Evolutionary conservation across 1,140 invertebrate genomes (phyloP).

Genomic region (Colletes gigas): DNA sequence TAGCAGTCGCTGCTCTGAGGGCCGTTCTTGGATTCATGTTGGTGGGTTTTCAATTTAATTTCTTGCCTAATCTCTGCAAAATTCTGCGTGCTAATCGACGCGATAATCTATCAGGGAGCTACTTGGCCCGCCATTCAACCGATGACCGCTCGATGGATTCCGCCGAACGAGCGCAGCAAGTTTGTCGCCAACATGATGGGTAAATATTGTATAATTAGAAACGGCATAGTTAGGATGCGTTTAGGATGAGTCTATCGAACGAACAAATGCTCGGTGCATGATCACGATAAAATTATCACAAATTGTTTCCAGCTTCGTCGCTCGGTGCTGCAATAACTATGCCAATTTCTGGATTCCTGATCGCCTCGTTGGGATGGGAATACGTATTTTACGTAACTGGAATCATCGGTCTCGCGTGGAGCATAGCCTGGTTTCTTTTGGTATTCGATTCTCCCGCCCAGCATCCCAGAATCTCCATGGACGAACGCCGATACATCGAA

Average conservation of each 20-base stretch:
- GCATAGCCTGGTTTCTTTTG: constrained; percentile 90
- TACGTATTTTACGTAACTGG: constrained; percentile 93
- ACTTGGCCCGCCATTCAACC: constrained; percentile 96
- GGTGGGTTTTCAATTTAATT: constrained; percentile 66
- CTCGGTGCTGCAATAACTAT: constrained; percentile 92
- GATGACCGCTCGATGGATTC: constrained; percentile 94
- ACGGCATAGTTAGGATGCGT: no score
- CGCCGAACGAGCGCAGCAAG: constrained; percentile 93
- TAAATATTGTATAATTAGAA: constrained; percentile 69
- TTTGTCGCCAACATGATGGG: constrained; percentile 94
- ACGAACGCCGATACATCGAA: constrained; percentile 91
- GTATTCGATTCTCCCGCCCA: constrained; percentile 92
- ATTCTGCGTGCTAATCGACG: not conserved
- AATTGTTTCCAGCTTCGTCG: constrained; percentile 85
- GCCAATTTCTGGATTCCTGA: constrained; percentile 90
- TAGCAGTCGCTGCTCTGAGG: constrained; percentile 84
- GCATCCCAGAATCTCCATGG: constrained; percentile 91
- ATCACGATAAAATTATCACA: no score
- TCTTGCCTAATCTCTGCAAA: no score
- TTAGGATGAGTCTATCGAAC: no score
- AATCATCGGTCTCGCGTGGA: constrained; percentile 90
- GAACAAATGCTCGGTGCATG: no score
- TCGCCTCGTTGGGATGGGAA: constrained; percentile 90
- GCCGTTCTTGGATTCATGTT: constrained; percentile 88
- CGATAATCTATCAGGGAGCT: constrained; percentile 83